Evolutionary conservation across 2,797 vertebrate species (phyloP), one percentile per base, ranked within the genome.

Genomic region (Carapus acus): DNA sequence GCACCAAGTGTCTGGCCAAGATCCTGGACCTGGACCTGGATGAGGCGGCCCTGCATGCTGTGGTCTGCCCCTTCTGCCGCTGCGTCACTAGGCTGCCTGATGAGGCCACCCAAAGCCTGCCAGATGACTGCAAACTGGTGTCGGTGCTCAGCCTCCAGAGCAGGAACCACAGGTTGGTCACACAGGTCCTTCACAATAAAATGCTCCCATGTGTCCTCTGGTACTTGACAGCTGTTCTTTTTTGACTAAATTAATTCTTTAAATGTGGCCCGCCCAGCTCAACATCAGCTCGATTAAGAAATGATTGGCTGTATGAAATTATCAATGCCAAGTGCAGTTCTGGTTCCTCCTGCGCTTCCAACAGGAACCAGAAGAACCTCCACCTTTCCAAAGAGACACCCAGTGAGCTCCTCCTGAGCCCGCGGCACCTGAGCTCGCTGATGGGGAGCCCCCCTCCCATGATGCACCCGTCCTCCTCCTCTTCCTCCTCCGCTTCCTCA

Each of bases 61-160:
- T 93, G 3, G 88, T 94, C 23, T 99, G 96, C 57, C 96, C 96
- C 0, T 99, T 99, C 76, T 99, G 95, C 74, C 91, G 95, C 69
- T 92, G 87, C 8, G 76, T 91, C 69, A 97, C 94, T 0, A 84
- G 87, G 36, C 81, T 97, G 63, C 88, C 89, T 0, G 88, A 89
- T 0, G 91, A 92, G 4, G 87, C 88, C 1, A 88, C 89, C 5
- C 83, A 77, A 46, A 88, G 88, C 69, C 87, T 97, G 58, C 93
- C 95, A 0, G 95, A 98, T 4, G 93, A 98, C 83, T 87, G 89
- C 77, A 90, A 92, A 74, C 87, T 97, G 78, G 83, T 94, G 15
- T 70, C 90, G 1, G 89, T 81, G 37, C 84, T 97, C 76, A 80
- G 90, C 37, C 82, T 92, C 33, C 90, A 82, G n/a, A 86, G 79